phyloP scores from a whole-genome alignment of 2,113 vertebrate genomes.

The Bubalus kerabau region DNA sequence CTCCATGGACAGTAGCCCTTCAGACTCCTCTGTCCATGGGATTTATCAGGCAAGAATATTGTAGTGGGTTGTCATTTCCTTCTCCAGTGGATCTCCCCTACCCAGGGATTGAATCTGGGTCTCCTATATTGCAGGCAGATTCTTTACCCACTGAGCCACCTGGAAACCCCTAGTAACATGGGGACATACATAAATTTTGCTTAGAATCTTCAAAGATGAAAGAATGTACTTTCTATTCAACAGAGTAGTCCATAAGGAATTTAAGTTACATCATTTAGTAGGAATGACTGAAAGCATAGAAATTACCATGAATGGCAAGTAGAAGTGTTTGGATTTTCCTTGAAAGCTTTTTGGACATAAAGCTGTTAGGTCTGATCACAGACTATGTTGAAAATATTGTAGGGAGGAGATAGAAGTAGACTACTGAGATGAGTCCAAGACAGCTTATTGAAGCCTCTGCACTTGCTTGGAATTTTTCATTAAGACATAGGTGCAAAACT shows the following conservation, averaged over 20 bases:
- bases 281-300: neutral
- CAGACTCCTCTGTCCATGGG: neutral
- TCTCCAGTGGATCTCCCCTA: neutral
- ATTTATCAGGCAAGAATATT: neutral
- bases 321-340: neutral
- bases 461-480: neutral
- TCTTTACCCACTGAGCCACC: neutral
- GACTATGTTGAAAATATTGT: neutral
- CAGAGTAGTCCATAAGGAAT: neutral
- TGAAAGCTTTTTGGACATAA: neutral
- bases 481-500: neutral
- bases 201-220: neutral
- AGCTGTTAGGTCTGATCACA: neutral
- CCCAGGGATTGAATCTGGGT: neutral
- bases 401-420: neutral
- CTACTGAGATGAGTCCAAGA: neutral
- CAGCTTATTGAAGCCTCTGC: neutral
- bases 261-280: neutral
- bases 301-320: neutral
- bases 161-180: neutral
- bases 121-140: neutral
- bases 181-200: neutral
- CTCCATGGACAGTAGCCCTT: neutral
- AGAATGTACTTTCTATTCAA: neutral
- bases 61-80: neutral